Conservation (phyloP, 2,888 invertebrate species). For the Taenaris catops region DNA sequence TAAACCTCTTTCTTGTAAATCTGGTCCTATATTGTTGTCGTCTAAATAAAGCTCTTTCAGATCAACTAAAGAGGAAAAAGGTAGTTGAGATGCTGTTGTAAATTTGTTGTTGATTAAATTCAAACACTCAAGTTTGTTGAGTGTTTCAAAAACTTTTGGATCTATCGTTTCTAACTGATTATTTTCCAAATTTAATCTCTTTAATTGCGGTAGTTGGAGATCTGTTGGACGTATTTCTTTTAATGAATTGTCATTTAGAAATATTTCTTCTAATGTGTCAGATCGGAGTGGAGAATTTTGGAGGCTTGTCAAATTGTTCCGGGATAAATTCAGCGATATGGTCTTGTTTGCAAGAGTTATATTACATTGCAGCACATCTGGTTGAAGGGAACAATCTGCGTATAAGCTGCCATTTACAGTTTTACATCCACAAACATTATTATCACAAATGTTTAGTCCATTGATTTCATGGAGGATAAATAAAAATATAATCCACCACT, state of each 20-base stretch:
- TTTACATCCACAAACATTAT: conserved; percentile 13
- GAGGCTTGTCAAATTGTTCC: conserved; percentile 43
- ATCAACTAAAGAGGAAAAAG: conserved; percentile 48
- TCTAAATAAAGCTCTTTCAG: conserved; percentile 57
- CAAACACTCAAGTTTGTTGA: conserved; percentile 51
- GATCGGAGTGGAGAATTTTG: conserved; percentile 35
- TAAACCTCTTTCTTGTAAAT: conserved; percentile 38
- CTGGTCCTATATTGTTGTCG: conserved; percentile 52
- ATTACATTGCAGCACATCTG: conserved; percentile 22
- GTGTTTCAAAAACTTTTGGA: conserved; percentile 43
- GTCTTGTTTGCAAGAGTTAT: conserved; percentile 38
- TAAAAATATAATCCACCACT: no score
- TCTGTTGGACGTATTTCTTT: conserved; percentile 36
- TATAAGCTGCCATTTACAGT: conserved; percentile 38
- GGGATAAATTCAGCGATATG: conserved; percentile 48
- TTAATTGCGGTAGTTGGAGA: conserved; percentile 46
- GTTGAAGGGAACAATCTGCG: conserved; percentile 47
- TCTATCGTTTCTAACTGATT: conserved; percentile 51
- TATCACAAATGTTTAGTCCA: conserved; percentile 5
- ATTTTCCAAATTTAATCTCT: conserved; percentile 51
- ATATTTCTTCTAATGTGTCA: conserved; percentile 37
- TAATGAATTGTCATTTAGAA: conserved; percentile 46
- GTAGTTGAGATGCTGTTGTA: conserved; percentile 42
- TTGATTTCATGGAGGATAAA: no score
- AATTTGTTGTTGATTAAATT: conserved; percentile 60